These are phyloP conservation scores for Agonum fuliginosum DNA, from an alignment of 2,888 invertebrate species.

Conservation along the genomic window DNA sequence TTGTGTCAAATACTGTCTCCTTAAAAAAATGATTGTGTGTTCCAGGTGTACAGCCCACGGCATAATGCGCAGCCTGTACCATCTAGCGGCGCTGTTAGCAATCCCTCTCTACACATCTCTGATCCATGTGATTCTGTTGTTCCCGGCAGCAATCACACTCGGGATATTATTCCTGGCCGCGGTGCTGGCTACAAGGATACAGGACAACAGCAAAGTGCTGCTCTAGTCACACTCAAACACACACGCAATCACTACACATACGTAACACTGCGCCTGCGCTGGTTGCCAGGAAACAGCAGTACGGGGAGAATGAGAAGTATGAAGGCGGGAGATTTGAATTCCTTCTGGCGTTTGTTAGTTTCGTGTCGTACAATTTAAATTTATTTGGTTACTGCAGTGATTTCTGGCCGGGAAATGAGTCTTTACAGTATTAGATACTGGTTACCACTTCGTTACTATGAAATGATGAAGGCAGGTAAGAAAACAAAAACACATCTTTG, in stretches of 20 bases:
- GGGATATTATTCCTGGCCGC: slow-evolving; percentile 68
- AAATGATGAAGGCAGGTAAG: no score
- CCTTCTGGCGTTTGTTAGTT: no score
- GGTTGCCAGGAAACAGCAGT: background rate
- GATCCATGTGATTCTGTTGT: slow-evolving; percentile 69
- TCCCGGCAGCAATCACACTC: slow-evolving; percentile 70
- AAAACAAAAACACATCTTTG: no score
- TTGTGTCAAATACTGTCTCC: no score
- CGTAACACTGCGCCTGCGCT: slow-evolving; percentile 26
- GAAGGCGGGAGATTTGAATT: slow-evolving; percentile 20
- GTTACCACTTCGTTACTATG: no score
- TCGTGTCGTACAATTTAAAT: no score
- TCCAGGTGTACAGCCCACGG: slow-evolving; percentile 77
- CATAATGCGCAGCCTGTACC: slow-evolving; percentile 74
- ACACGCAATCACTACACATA: slow-evolving; percentile 32
- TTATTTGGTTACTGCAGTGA: no score
- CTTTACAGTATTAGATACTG: no score
- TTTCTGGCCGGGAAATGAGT: no score
- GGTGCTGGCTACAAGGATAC: slow-evolving; percentile 69
- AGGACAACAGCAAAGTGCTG: slow-evolving; percentile 72
- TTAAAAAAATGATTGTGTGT: background rate
- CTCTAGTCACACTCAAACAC: slow-evolving; percentile 49
- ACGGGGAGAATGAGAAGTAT: background rate
- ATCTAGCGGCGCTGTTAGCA: slow-evolving; percentile 74
- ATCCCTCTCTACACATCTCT: slow-evolving; percentile 71